Percentiles rank a stretch among this genome's conserved stretches.
phyloP scores from a whole-genome alignment of 2,113 vertebrate species.

The Fulmarus glacialis region DNA sequence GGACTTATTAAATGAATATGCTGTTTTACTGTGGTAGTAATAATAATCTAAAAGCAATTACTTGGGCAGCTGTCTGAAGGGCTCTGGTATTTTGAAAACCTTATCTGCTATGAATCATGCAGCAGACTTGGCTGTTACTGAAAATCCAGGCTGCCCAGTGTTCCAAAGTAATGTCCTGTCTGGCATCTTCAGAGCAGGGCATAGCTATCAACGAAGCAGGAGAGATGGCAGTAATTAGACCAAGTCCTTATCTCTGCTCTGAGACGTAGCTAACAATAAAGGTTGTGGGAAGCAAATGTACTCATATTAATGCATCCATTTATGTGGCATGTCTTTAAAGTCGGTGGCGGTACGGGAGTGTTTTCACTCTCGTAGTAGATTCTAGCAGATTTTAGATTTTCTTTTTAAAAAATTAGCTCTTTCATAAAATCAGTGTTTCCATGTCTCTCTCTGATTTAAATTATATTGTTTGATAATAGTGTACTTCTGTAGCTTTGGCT shows the following conservation, averaged over 20 bases:
- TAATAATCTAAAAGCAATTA: background rate
- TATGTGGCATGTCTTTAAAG: background rate
- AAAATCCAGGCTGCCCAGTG: background rate
- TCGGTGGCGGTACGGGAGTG: background rate
- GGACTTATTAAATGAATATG: slow-evolving; percentile 3
- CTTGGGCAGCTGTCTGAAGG: background rate
- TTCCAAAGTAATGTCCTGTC: background rate
- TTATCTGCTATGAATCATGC: background rate
- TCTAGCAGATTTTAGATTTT: background rate
- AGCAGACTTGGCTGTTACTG: background rate
- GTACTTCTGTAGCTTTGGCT: background rate
- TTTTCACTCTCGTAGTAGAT: background rate
- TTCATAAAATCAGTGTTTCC: background rate
- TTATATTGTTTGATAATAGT: background rate
- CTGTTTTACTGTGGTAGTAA: background rate
- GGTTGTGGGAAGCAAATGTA: background rate
- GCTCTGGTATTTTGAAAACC: slow-evolving; percentile 11
- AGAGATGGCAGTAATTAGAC: background rate
- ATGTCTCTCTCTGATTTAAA: background rate
- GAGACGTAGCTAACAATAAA: background rate
- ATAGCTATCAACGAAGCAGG: background rate
- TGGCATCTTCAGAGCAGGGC: background rate
- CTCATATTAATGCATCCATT: background rate
- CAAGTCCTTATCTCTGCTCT: background rate
- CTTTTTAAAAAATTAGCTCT: background rate